phyloP scores from a whole-genome alignment of 53 echinoderm and acorn worm genomes.

The Mesocentrotus franciscanus region DNA sequence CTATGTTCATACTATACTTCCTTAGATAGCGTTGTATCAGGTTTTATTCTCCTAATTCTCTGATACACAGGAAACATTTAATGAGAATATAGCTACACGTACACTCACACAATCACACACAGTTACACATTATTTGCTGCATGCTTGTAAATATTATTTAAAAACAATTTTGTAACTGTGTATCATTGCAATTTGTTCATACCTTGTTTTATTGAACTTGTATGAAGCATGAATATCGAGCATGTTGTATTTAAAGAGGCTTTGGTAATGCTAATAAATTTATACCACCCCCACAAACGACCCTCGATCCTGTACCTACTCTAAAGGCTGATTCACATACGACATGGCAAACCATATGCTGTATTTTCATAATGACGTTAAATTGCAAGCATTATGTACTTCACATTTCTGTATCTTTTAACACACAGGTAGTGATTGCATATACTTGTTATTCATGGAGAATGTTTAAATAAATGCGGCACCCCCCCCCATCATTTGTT shows the following conservation, averaged over 20 bases:
- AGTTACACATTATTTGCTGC: not conserved
- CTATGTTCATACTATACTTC: not conserved
- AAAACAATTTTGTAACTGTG: not conserved
- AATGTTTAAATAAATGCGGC: too few relatives aligned
- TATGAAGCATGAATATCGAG: not conserved
- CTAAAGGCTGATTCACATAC: too few relatives aligned
- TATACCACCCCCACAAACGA: not conserved
- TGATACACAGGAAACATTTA: constrained; percentile 31
- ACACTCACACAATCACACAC: not conserved
- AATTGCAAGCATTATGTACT: too few relatives aligned
- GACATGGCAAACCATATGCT: too few relatives aligned
- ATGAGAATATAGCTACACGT: not conserved
- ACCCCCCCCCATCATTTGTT: too few relatives aligned
- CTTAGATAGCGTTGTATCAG: constrained; percentile 1
- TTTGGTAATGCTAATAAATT: not conserved
- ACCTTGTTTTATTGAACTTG: not conserved
- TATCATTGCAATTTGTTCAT: not conserved
- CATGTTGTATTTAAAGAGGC: not conserved
- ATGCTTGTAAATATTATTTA: not conserved
- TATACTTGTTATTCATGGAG: too few relatives aligned
- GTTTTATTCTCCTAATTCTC: constrained; percentile 1
- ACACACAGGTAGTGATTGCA: too few relatives aligned
- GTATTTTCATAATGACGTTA: too few relatives aligned
- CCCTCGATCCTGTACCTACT: too few relatives aligned
- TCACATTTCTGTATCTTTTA: too few relatives aligned